Evolutionary conservation across 2,113 vertebrate genomes (phyloP), one percentile per base, ranked within the genome.

Genomic region (Phalacrocorax aristotelis): DNA sequence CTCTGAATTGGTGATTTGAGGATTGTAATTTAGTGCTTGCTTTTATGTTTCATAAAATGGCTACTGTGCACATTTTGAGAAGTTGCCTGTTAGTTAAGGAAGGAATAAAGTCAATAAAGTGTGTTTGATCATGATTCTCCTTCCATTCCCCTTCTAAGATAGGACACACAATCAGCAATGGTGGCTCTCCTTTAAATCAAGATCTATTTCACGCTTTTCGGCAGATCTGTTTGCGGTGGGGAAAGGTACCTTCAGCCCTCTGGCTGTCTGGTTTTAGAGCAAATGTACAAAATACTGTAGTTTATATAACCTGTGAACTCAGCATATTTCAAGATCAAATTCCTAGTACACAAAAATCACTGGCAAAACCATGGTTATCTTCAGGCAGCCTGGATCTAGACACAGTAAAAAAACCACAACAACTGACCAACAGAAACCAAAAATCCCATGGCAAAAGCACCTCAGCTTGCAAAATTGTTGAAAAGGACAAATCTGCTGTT

Each of bases 1-100:
- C 46, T 89, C 78, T n/a, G 89, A 89, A 75, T 58, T 66, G 89
- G 91, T 88, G 84, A 88, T 95, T 91, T 94, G 95, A 88, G 84
- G 68, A 74, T 66, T 80, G 87, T 48, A 91, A 94, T 93, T 96
- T 75, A 93, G 87, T 64, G 51, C 54, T 90, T 16, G 15, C 93
- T 90, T 93, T 95, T 84, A 49, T 90, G 93, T 86, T 85, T 89
- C 52, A 58, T 62, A 49, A 86, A 90, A 64, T 40, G 82, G 78
- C 84, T 75, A 77, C 75, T 58, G 29, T 27, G 91, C 78, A 75
- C 51, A 65, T 94, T 94, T 94, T 69, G 87, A 89, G 82, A 70
- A 83, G 82, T 65, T 2, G 1, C 34, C 68, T 71, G 60, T 62
- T 91, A 71, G 78, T 91, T 94, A 88, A 88, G 55, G 77, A 80